Evolutionary conservation across 2,888 invertebrate genomes (phyloP).

Genomic region (Schizaphis graminum): DNA sequence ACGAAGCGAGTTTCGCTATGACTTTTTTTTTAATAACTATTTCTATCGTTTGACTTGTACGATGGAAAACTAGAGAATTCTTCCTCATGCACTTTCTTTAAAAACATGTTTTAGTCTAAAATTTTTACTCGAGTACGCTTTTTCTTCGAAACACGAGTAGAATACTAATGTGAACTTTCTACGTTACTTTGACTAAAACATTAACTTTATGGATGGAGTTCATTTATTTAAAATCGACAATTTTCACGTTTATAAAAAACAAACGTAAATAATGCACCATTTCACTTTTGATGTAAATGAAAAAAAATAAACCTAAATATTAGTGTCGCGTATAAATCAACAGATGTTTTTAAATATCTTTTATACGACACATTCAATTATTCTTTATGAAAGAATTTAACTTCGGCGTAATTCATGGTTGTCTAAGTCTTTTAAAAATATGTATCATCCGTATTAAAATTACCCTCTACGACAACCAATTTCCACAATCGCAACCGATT

Average conservation of each 20-base stretch:
- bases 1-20: not conserved
- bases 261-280: not conserved
- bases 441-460: not conserved
- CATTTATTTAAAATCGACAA: slow-evolving; percentile 12
- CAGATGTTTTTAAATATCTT: not conserved
- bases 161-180: not conserved
- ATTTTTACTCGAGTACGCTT: not conserved
- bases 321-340: not conserved
- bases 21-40: not conserved
- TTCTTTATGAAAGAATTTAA: not conserved
- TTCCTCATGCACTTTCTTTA: not conserved
- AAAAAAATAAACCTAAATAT: not conserved
- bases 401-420: not conserved
- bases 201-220: slow-evolving; percentile 7
- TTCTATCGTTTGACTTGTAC: not conserved
- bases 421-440: not conserved
- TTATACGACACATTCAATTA: not conserved
- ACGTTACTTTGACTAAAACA: not conserved
- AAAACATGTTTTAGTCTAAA: not conserved
- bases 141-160: not conserved
- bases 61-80: not conserved
- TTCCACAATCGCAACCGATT: not conserved
- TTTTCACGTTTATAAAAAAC: slow-evolving; percentile 1
- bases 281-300: not conserved
- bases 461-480: not conserved